Percentiles rank a stretch among this genome's conserved stretches.
These are phyloP conservation scores for Acropternis orthonyx DNA, from an alignment of 2,797 vertebrate genomes.

Conservation along the genomic window DNA sequence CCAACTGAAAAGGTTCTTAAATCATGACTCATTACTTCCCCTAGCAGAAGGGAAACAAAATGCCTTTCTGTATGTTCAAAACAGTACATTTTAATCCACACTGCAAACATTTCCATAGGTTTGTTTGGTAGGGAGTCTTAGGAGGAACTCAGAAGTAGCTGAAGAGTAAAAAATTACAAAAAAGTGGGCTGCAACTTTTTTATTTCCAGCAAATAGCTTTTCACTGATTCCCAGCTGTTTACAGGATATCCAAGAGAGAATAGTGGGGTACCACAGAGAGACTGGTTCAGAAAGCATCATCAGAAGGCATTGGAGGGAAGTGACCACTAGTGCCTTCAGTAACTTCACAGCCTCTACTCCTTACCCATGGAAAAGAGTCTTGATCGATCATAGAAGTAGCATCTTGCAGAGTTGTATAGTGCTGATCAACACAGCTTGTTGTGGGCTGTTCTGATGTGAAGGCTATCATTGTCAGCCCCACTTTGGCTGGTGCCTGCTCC, in stretches of 20 bases:
- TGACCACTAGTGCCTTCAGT: neutral
- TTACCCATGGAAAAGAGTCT: neutral
- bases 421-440: rapidly evolving
- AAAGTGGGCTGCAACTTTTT: neutral
- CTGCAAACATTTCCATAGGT: neutral
- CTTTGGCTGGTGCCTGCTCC: neutral
- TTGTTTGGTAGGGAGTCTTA: neutral
- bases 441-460: neutral
- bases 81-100: neutral
- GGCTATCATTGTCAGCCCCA: neutral
- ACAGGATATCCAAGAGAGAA: neutral
- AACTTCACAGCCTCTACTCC: neutral
- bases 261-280: neutral
- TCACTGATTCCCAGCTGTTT: neutral
- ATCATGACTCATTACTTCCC: neutral
- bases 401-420: neutral
- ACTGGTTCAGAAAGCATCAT: neutral
- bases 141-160: neutral
- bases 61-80: neutral
- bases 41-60: neutral
- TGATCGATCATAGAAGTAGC: neutral
- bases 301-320: neutral
- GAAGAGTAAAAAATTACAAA: neutral
- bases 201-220: neutral
- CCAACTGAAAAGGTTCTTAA: neutral